Base-by-base conservation (phyloP, 2,888 invertebrate genomes). In the Standfussiana lucernea region DNA sequence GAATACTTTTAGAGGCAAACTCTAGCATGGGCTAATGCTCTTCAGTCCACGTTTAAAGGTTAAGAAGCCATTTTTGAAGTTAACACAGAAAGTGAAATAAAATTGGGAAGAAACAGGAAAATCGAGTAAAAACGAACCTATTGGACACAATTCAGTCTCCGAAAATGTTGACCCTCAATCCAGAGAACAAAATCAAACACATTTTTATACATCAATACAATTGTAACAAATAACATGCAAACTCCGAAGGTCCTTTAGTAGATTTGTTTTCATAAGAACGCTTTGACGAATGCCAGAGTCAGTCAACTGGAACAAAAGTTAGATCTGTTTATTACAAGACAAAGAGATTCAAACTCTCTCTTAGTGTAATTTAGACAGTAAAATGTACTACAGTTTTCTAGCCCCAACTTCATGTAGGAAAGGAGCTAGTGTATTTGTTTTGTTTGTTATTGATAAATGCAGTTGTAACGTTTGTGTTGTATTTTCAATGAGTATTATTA, bases 241-340 rank as follows among this genome's bases (percentile, higher is more conserved):
- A 90, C 84, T 89, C 87, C 83, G 86, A 89, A 89, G 88, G 89
- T 88, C 80, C 83, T 45, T 74, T 72, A 70, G 77, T 86, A 88
- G 86, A 90, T 90, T 90, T 89, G 89, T 92, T 89, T 89, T 90
- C 86, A 89, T 80, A 83, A 87, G 88, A 91, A 92, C 89, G 91
- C 92, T 92, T 92, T 92, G 91, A 92, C 90, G 89, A 89, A 92
- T 92, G 86, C 90, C 90, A 83, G 87, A 89, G 85, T 87, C 89
- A 91, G 89, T 87, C 89, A 87, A 86, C 88, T 89, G 80, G 87
- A 85, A 88, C 85, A 84, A 88, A 89, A 89, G 89, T 91, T 89
- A 83, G 86, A 87, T 83, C 86, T 89, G 91, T 91, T 90, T 91
- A 90, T 91, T 90, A 85, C 86, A 78, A 83, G 78, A 85, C 85